Base-by-base conservation (phyloP, 2,797 vertebrate species). In the Cyclura pinguis region DNA sequence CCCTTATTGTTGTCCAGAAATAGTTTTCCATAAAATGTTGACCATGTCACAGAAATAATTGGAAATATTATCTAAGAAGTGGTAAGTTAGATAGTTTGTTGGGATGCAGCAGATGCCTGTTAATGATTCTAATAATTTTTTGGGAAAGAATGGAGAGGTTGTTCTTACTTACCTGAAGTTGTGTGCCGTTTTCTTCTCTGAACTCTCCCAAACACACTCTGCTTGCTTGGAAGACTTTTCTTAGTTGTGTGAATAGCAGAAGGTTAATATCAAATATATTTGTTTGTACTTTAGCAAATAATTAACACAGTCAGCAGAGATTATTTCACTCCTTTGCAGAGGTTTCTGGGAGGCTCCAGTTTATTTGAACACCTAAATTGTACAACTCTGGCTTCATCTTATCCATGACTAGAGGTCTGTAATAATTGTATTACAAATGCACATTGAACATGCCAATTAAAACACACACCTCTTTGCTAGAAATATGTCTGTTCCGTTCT, bases 91-190 rank as follows among this genome's bases (percentile, higher is more conserved):
- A 55, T 38, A 83, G 0, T 29, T 8, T 64, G 38, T 67, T 72
- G 32, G 0, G 35, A 67, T 4, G 20, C 14, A 38, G 67, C 10
- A 81, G 20, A 13, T 88, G 89, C 24, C 64, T 86, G 38, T 80
- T 57, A 0, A 86, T 86, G 69, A 59, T 10, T 4, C 5, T 83
- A 88, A 6, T 90, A 88, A 38, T 72, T 35, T 24, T 84, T 91
- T 78, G 59, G 86, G 85, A 35, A 24, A 92, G 3, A 88, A 29
- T 32, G 59, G 0, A 85, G 10, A 35, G 9, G 0, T 81, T 69
- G 80, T 91, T 94, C 94, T 94, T 94, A 96, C 94, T 94, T 94
- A 96, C 96, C 96, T 96, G 93, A 85, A 87, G 80, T 47, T 50
- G 73, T 84, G 59, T 16, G 74, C 82, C 86, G 89, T 82, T 78